Conservation (phyloP, 2,113 vertebrate genomes). For the Nerophis lumbriciformis region DNA sequence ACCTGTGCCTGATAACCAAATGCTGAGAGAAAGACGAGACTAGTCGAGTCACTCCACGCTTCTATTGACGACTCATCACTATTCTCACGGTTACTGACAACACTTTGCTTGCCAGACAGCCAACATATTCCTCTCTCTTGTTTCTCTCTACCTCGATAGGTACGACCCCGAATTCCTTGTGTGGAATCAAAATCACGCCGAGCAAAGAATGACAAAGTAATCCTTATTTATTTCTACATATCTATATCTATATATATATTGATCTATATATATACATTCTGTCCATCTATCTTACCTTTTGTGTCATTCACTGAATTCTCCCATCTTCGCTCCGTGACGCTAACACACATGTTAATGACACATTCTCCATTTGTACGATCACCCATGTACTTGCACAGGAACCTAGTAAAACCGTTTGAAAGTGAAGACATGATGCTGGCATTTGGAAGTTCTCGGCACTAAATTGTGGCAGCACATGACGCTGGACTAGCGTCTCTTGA, state of each 20-base stretch:
- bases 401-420: constrained; percentile 13
- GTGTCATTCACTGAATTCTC: constrained; percentile 60
- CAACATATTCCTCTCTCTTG: constrained; percentile 70
- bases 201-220: constrained; percentile 85
- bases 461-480: constrained; percentile 10
- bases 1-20: constrained; percentile 53
- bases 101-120: constrained; percentile 61
- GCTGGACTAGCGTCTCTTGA: background rate
- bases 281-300: constrained; percentile 57
- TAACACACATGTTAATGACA: constrained; percentile 29
- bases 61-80: constrained; percentile 45
- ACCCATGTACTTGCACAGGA: constrained; percentile 30
- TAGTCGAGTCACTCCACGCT: constrained; percentile 48
- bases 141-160: constrained; percentile 76
- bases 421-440: constrained; percentile 4
- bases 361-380: constrained; percentile 54
- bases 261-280: constrained; percentile 40
- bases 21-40: constrained; percentile 63
- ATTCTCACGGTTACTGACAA: constrained; percentile 54
- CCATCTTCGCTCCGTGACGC: constrained; percentile 50
- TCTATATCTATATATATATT: constrained; percentile 7
- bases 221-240: constrained; percentile 62
- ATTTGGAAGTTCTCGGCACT: background rate
- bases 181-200: constrained; percentile 85
- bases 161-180: constrained; percentile 83